A percentile compares a stretch with the other conserved stretches of the same genome.
These are phyloP conservation scores for Coregonus clupeaformis DNA, from an alignment of 2,113 vertebrate species.

Conservation along the genomic window DNA sequence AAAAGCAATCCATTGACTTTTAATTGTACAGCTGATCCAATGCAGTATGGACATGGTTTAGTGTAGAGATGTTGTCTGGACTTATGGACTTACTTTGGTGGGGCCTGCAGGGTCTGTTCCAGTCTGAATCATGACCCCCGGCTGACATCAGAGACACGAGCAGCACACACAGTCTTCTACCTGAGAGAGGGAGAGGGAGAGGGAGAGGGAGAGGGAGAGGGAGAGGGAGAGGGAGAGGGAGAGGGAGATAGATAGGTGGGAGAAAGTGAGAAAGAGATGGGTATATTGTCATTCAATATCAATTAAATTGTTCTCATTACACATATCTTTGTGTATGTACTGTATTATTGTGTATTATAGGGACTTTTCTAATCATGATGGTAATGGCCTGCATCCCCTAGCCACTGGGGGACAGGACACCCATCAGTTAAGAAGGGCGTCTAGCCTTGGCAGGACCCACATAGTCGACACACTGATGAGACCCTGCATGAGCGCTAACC, in stretches of 20 bases:
- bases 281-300: neutral
- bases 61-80: too few species aligned
- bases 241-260: neutral
- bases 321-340: neutral
- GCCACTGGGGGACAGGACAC: neutral
- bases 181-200: conserved; percentile 40
- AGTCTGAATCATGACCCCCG: conserved; percentile 84
- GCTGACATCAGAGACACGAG: conserved; percentile 36
- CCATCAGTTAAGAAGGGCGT: neutral
- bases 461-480: neutral
- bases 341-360: too few species aligned
- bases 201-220: neutral
- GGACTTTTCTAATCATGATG: neutral
- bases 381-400: neutral
- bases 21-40: neutral
- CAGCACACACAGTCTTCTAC: conserved; percentile 54
- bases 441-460: neutral
- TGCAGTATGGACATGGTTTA: too few species aligned
- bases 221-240: neutral
- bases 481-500: neutral
- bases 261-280: neutral
- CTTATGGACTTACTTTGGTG: conserved; percentile 72
- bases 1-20: neutral
- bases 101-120: conserved; percentile 80
- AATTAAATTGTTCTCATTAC: neutral